Percentiles rank a stretch among this genome's conserved stretches.
These are phyloP conservation scores for Zaprionus obscuricornis DNA, from an alignment of 2,888 invertebrate species.

Conservation along the genomic window DNA sequence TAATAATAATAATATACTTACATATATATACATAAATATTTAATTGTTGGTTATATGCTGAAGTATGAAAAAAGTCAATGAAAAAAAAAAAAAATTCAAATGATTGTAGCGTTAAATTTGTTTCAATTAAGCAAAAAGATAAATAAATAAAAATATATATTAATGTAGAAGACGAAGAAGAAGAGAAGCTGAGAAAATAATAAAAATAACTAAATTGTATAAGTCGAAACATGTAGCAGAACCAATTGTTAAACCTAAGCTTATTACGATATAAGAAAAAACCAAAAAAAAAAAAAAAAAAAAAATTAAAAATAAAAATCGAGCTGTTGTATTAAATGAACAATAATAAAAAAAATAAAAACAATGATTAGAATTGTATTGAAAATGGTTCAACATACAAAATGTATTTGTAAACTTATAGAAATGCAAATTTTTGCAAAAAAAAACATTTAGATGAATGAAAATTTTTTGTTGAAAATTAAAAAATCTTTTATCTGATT, in stretches of 20 bases:
- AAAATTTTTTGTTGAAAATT: no score
- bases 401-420: constrained; percentile 9
- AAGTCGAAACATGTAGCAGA: constrained; percentile 73
- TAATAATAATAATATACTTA: constrained; percentile 6
- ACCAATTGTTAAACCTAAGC: constrained; percentile 80
- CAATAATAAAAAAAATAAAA: constrained; percentile 51
- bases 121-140: constrained; percentile 53
- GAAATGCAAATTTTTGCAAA: constrained; percentile 17
- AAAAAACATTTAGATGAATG: constrained; percentile 3
- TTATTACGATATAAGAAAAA: constrained; percentile 46
- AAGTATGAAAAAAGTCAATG: constrained; percentile 49
- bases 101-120: constrained; percentile 68
- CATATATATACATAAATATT: constrained; percentile 35
- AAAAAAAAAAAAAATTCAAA: constrained; percentile 42
- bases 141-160: constrained; percentile 44
- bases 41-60: constrained; percentile 74
- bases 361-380: constrained; percentile 18
- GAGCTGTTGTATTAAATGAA: constrained; percentile 75
- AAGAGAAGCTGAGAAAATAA: constrained; percentile 33
- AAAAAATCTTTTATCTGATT: constrained; percentile 10
- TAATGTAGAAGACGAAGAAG: no score
- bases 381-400: constrained; percentile 37
- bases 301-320: constrained; percentile 34
- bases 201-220: constrained; percentile 47
- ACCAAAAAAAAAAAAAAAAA: constrained; percentile 35